A percentile compares a stretch with the other conserved stretches of the same genome.
These are phyloP conservation scores for Globicephala melas DNA, from an alignment of 2,113 vertebrate species.

Conservation along the genomic window DNA sequence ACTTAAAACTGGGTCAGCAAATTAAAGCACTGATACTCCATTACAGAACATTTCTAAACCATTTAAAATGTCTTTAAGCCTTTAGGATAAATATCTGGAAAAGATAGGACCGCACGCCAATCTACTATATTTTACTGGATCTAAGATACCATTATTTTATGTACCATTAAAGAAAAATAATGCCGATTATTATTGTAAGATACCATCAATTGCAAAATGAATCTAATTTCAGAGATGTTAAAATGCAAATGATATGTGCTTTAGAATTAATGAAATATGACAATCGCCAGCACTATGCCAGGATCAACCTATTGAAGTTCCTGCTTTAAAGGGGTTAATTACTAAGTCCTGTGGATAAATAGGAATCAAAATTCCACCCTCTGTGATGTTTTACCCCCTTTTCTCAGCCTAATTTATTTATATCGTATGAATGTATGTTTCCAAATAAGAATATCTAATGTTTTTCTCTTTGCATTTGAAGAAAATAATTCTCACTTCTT, in stretches of 20 bases:
- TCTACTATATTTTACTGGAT: neutral
- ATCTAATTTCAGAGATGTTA: slow-evolving; percentile 1
- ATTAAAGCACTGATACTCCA: neutral
- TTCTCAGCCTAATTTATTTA: neutral
- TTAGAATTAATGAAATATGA: neutral
- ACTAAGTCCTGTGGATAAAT: neutral
- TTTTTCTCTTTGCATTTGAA: neutral
- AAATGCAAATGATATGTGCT: neutral
- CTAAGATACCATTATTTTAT: neutral
- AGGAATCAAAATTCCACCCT: neutral
- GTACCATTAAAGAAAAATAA: neutral
- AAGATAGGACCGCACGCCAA: neutral
- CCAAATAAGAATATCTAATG: neutral
- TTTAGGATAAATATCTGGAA: neutral
- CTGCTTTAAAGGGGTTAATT: neutral
- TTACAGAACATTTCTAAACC: neutral
- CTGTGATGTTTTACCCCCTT: neutral
- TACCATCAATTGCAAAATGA: neutral
- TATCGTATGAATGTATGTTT: neutral
- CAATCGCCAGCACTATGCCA: neutral
- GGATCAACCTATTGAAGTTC: neutral
- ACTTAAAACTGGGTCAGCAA: neutral
- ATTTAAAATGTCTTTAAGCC: neutral
- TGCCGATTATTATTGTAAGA: neutral
- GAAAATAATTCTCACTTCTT: slow-evolving; percentile 4